A percentile compares a stretch with the other conserved stretches of the same genome.
These are phyloP conservation scores for Cebus imitator DNA, from an alignment of 2,113 vertebrate species.

Conservation along the genomic window DNA sequence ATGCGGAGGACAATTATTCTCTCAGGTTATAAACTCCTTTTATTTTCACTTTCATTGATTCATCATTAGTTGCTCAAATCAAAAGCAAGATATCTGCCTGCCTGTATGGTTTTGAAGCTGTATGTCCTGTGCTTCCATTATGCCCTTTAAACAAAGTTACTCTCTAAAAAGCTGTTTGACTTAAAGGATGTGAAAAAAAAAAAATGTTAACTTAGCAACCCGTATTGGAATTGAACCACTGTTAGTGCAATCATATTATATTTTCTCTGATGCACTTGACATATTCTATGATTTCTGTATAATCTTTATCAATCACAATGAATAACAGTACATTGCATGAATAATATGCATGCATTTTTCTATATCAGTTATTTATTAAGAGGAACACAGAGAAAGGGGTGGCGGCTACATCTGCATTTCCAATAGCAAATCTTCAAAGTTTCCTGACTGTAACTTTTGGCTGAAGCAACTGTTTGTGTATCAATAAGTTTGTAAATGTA, in stretches of 20 bases:
- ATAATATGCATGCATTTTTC: not conserved
- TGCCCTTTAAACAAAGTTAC: not conserved
- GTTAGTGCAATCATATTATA: not conserved
- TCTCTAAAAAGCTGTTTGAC: not conserved
- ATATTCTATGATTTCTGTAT: not conserved
- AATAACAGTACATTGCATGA: not conserved
- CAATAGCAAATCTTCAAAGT: not conserved
- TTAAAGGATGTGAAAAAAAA: not conserved
- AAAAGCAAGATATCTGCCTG: not conserved
- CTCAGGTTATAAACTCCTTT: conserved; percentile 12
- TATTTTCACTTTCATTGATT: conserved; percentile 52
- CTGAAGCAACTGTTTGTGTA: not conserved
- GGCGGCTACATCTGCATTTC: not conserved
- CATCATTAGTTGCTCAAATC: conserved; percentile 19
- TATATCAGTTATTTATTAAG: not conserved
- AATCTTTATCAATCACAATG: not conserved
- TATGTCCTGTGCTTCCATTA: not conserved
- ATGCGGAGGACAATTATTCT: conserved; percentile 13
- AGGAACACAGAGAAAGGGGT: not conserved
- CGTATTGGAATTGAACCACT: not conserved
- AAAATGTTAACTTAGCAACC: not conserved
- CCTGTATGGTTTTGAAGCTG: not conserved
- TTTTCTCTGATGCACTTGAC: not conserved
- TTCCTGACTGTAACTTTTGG: not conserved
- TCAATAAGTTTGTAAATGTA: not conserved